phyloP scores from a whole-genome alignment of 2,888 invertebrate genomes.

The Campoplex capitator region DNA sequence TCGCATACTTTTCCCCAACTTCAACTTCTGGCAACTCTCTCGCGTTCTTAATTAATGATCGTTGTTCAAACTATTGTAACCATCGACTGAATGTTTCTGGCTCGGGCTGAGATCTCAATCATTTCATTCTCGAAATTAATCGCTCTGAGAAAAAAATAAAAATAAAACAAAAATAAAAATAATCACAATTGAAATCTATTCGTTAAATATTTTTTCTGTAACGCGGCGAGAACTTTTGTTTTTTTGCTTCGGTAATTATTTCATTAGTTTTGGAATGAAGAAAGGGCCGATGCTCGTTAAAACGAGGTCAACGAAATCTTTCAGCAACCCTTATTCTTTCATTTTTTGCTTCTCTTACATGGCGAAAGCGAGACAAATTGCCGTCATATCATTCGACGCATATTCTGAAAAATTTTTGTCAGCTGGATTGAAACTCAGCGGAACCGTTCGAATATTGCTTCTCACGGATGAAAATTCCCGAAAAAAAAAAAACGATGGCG shows the following conservation, averaged over 20 bases:
- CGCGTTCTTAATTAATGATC: conserved; percentile 56
- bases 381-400: not conserved
- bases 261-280: too few relatives aligned
- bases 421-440: not conserved
- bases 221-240: not conserved
- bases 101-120: conserved; percentile 19
- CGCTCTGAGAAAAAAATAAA: not conserved
- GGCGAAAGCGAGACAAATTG: not conserved
- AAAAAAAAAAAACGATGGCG: not conserved
- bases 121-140: not conserved
- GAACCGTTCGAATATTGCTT: conserved; percentile 15
- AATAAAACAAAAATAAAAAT: too few relatives aligned
- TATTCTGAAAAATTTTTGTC: not conserved
- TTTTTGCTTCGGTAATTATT: not conserved
- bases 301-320: not conserved
- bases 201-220: not conserved
- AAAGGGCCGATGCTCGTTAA: not conserved
- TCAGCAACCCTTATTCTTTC: not conserved
- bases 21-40: conserved; percentile 11
- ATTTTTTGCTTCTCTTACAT: not conserved
- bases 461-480: not conserved
- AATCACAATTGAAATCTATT: not conserved
- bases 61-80: conserved; percentile 48
- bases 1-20: conserved; percentile 13
- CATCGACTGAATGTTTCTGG: conserved; percentile 12